Conservation (phyloP, 2,888 invertebrate genomes). For the Lithodes maja region DNA sequence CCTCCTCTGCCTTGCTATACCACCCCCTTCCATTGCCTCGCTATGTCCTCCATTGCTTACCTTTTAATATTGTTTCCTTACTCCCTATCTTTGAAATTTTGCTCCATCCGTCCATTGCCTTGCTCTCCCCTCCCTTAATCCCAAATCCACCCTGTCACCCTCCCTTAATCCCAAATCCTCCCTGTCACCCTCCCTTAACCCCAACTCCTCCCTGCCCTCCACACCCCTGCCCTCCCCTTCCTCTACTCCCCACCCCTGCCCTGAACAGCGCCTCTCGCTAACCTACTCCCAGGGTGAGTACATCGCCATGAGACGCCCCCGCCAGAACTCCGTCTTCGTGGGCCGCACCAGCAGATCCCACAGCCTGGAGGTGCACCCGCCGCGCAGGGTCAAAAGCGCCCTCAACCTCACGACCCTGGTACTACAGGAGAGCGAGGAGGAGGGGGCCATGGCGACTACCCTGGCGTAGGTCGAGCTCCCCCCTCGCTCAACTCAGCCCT, state of each 20-base stretch:
- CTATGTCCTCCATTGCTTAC: not conserved
- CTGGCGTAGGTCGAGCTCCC: constrained; percentile 26
- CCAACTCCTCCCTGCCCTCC: not conserved
- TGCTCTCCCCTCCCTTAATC: not conserved
- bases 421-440: constrained; percentile 73
- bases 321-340: constrained; percentile 92
- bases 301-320: constrained; percentile 75
- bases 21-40: not conserved
- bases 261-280: constrained; percentile 6
- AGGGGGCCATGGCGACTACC: constrained; percentile 54
- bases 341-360: constrained; percentile 45
- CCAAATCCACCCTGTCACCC: constrained; percentile 6
- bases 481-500: not conserved
- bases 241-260: not conserved
- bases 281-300: constrained; percentile 24
- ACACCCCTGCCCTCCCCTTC: not conserved
- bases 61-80: not conserved
- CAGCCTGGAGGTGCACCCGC: constrained; percentile 79
- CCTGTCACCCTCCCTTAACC: not conserved
- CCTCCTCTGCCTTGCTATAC: not conserved
- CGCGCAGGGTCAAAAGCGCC: constrained; percentile 87
- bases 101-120: not conserved
- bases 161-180: not conserved
- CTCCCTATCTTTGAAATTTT: not conserved
- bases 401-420: constrained; percentile 87